Base-by-base conservation (phyloP, 2,113 vertebrate genomes). In the Dromaius novaehollandiae region DNA sequence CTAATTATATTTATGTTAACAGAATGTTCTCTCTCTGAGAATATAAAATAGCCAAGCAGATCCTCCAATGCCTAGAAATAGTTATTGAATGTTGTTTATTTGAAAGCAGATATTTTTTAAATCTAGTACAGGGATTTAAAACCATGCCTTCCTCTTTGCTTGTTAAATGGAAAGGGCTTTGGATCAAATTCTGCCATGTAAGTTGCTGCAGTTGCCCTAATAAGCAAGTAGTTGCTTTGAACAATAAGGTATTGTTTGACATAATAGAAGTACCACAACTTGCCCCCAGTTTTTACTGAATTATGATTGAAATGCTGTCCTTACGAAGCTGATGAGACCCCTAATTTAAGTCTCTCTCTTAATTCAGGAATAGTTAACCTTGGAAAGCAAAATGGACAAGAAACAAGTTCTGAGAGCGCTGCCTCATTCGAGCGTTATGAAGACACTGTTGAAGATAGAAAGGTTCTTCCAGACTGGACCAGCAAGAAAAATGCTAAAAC, bases 361-460 rank as follows among this genome's bases (percentile, higher is more conserved):
- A 94, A 78, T 90, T 92, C 95, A 98, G 98, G 98, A 97, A 97
- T 97, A 95, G 89, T 94, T 95, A 95, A 84, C 92, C 95, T 97
- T 88, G 90, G 89, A 94, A 97, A 97, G 88, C 96, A 96, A 91
- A 96, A 85, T n/a, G 96, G 95, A 53, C 94, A 86, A 48, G 96
- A 96, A 85, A 74, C 73, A 32, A 94, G 34, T 65, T 90, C 96
- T 88, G 78, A 96, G 92, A 91, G 94, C 83, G 96, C 97, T 87
- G 94, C 95, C 28, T 96, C 97, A 42, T 97, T 98, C n/a, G 78
- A 98, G 15, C 96, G 82, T 87, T 25, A 84, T 2, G 96, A 96
- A 84, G 94, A 95, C 56, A 82, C 86, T 40, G 63, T 44, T n/a
- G 70, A 87, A 64, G 93, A 82, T 1, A 93, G 96, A 74, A 86